phyloP scores from a whole-genome alignment of 2,888 invertebrate genomes.

The Meganola albula region DNA sequence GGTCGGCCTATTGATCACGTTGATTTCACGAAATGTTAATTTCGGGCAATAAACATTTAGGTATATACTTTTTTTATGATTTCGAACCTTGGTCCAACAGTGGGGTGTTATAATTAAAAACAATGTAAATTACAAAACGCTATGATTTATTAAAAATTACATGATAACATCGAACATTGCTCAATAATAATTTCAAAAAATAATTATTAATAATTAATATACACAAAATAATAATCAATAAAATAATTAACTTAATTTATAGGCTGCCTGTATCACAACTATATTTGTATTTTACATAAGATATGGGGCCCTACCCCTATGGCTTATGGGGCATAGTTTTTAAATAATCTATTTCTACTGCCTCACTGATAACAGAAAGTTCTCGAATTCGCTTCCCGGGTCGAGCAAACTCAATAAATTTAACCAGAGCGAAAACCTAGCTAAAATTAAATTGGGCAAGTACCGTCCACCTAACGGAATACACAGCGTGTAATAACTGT shows the following conservation, averaged over 20 bases:
- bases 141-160: constrained; percentile 52
- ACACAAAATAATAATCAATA: constrained; percentile 19
- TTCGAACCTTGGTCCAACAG: too few relatives aligned
- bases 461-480: too few relatives aligned
- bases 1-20: too few relatives aligned
- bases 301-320: background rate
- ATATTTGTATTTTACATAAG: background rate
- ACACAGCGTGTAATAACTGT: too few relatives aligned
- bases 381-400: too few relatives aligned
- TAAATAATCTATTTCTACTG: background rate
- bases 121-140: constrained; percentile 42
- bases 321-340: background rate
- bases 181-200: constrained; percentile 33
- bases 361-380: background rate
- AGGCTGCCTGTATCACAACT: constrained; percentile 6
- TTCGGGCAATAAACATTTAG: too few relatives aligned
- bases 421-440: too few relatives aligned
- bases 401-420: too few relatives aligned
- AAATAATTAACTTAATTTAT: background rate
- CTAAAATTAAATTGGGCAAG: too few relatives aligned
- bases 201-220: constrained; percentile 26
- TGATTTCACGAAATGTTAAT: too few relatives aligned
- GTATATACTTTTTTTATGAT: too few relatives aligned
- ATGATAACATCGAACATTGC: constrained; percentile 25
- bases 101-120: constrained; percentile 10